phyloP scores from a whole-genome alignment of 30 jellyfish, hydroid and myxozoan genomes.

The Cassiopea xamachana region DNA sequence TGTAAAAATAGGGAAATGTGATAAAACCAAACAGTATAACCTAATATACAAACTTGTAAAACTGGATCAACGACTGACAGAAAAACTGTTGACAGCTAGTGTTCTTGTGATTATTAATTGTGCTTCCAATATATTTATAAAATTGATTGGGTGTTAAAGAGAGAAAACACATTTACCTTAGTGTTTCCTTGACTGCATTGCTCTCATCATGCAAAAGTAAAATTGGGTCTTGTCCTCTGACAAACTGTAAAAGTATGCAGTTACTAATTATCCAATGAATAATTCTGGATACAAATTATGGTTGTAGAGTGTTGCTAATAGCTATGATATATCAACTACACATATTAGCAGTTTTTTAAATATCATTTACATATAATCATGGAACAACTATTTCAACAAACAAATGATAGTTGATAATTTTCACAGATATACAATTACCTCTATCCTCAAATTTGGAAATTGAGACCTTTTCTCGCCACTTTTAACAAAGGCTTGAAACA shows the following conservation, averaged over 20 bases:
- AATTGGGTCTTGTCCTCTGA: slow-evolving; percentile 93
- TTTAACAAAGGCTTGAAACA: slow-evolving; percentile 75
- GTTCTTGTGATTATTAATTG: too few species aligned
- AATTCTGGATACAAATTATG: not conserved
- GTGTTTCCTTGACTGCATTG: slow-evolving; percentile 84
- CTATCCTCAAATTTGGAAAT: slow-evolving; percentile 85
- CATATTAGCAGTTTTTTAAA: too few species aligned
- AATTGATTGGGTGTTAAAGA: not conserved
- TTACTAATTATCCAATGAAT: not conserved
- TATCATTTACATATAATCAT: too few species aligned
- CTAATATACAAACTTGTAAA: too few species aligned
- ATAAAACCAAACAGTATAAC: not conserved
- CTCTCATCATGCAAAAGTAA: slow-evolving; percentile 85
- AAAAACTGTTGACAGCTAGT: too few species aligned
- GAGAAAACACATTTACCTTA: slow-evolving; percentile 54
- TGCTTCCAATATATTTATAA: not conserved
- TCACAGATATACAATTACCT: slow-evolving; percentile 46
- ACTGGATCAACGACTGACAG: too few species aligned
- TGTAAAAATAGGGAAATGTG: not conserved
- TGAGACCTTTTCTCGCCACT: slow-evolving; percentile 77
- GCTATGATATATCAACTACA: too few species aligned
- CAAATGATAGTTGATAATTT: too few species aligned
- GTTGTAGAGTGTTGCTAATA: too few species aligned
- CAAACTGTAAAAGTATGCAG: slow-evolving; percentile 67
- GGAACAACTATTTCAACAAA: too few species aligned